Conservation (phyloP, 2,888 invertebrate species). For the Acrobasis repandana region DNA sequence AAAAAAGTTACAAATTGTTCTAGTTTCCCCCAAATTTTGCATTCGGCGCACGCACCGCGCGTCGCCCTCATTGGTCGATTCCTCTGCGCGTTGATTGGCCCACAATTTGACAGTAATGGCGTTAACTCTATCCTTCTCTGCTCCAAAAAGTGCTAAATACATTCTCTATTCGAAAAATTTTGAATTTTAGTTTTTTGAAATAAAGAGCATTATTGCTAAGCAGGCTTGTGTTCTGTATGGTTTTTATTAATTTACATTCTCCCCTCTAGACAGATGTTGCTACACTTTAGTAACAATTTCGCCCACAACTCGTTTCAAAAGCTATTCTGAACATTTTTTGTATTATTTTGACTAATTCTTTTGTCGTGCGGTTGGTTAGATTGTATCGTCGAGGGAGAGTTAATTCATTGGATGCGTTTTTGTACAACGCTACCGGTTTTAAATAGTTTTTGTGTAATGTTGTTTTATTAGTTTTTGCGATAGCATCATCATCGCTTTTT, state of each 20-base stretch:
- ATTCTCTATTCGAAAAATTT: conserved; percentile 24
- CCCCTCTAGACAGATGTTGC: conserved; percentile 81
- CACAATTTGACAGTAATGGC: conserved; percentile 81
- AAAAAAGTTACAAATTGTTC: conserved; percentile 71
- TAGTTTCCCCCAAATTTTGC: conserved; percentile 74
- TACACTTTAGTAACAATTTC: conserved; percentile 81
- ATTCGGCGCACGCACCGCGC: conserved; percentile 69
- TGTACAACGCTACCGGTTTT: conserved; percentile 66
- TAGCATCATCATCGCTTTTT: conserved; percentile 44
- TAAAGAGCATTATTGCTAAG: conserved; percentile 31
- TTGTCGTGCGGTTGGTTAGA: conserved; percentile 80
- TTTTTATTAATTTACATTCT: conserved; percentile 33
- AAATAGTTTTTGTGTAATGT: conserved; percentile 46
- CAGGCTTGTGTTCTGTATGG: conserved; percentile 25
- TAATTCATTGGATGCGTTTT: conserved; percentile 67
- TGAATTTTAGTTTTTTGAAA: neutral
- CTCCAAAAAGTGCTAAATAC: conserved; percentile 36
- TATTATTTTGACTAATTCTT: conserved; percentile 80
- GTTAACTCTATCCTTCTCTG: conserved; percentile 59
- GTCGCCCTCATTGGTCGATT: conserved; percentile 64
- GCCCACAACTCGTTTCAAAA: conserved; percentile 73
- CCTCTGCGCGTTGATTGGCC: conserved; percentile 70
- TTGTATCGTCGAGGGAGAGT: conserved; percentile 67
- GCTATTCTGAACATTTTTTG: conserved; percentile 74
- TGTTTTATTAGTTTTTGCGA: conserved; percentile 40